Evolutionary conservation across 2,797 vertebrate genomes (phyloP), one percentile per base, ranked within the genome.

Genomic region (Columba guinea): DNA sequence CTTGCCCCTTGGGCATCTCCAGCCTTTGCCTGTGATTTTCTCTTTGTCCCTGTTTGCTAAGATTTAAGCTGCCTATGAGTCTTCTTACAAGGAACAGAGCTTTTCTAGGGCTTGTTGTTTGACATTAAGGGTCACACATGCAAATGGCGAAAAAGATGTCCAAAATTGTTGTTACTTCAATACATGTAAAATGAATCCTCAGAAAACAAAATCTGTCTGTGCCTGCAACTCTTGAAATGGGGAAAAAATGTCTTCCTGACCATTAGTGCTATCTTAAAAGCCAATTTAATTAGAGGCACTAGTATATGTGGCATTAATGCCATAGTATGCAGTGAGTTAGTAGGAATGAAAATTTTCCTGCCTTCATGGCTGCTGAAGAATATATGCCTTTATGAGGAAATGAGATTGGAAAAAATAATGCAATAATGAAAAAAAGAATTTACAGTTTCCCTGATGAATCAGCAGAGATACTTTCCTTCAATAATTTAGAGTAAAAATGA

Each of bases 41-140:
- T 51, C 15, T 82, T 89, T 75, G n/a, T 5, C 17, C 9, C 15
- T 23, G 3, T 78, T 84, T 81, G 35, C 44, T 80, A 37, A 56
- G 26, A 70, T 60, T 70, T 52, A 77, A 51, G 39, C 19, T 60
- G 15, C 24, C 58, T 56, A 3, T 68, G 65, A 76, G 23, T 55
- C 41, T 49, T 86, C 35, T 58, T 71, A 53, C 13, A 62, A 51
- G 19, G 24, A 91, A n/a, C 27, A 79, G 58, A n/a, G 9, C 13
- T 78, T 46, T 79, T 23, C 46, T 59, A 17, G 62, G 28, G 13
- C 35, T 37, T 17, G 7, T 32, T n/a, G 19, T 41, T 58, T 68
- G 34, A 46, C 1, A 0, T 68, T 46, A 67, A 62, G 22, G 28
- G 15, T 84, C 49, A n/a, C 4, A 1, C 6, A 10, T 22, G 16